Percentiles rank a stretch among this genome's conserved stretches.
Evolutionary conservation across 2,888 invertebrate species (phyloP).

Genomic region (Zonitis immaculata): DNA sequence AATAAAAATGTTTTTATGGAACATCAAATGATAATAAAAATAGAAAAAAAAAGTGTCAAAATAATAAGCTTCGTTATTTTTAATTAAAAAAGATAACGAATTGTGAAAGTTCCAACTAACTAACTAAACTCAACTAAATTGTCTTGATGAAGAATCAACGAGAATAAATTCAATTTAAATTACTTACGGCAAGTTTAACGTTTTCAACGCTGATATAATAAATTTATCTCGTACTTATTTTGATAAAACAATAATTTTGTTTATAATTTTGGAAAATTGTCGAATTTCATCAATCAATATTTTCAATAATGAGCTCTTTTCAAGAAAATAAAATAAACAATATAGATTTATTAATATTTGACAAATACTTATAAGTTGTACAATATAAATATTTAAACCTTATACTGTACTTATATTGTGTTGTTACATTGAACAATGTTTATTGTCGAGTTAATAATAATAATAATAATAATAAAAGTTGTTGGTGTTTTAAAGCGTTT

Average conservation of each 20-base stretch:
- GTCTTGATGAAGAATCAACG: constrained; percentile 7
- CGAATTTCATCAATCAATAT: too few relatives aligned
- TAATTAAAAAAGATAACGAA: constrained; percentile 36
- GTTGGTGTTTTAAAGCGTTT: constrained; percentile 1
- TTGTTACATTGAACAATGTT: constrained; percentile 8
- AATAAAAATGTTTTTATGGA: too few relatives aligned
- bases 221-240: background rate
- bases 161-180: constrained; percentile 19
- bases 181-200: constrained; percentile 16
- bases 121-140: constrained; percentile 11
- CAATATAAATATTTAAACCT: too few relatives aligned
- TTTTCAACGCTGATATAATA: background rate
- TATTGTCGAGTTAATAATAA: constrained; percentile 2
- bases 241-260: background rate
- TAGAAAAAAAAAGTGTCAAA: background rate
- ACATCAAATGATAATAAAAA: too few relatives aligned
- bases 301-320: too few relatives aligned
- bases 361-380: too few relatives aligned
- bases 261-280: too few relatives aligned
- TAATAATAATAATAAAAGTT: constrained; percentile 2
- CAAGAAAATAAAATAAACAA: too few relatives aligned
- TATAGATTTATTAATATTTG: too few relatives aligned
- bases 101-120: constrained; percentile 9
- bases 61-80: constrained; percentile 19
- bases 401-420: too few relatives aligned